phyloP scores from a whole-genome alignment of 2,888 invertebrate species.

The Ennomos erosarius region DNA sequence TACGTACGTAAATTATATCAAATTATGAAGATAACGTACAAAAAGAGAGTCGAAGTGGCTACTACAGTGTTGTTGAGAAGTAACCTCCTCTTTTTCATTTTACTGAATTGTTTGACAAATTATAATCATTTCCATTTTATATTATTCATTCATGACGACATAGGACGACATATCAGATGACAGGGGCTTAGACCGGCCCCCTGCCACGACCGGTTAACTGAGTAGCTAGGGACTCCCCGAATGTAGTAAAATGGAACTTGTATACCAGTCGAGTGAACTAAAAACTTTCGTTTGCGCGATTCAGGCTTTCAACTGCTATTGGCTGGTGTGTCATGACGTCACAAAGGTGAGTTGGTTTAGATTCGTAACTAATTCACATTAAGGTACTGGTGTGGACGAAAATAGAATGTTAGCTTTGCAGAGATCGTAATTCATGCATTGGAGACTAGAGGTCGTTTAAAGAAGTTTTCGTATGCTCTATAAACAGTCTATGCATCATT shows the following conservation, averaged over 20 bases:
- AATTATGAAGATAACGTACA: slow-evolving; percentile 11
- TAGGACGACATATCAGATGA: slow-evolving; percentile 56
- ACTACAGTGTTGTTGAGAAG: slow-evolving; percentile 58
- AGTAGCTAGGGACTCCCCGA: slow-evolving; percentile 64
- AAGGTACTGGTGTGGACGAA: no score
- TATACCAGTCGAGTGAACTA: slow-evolving; percentile 42
- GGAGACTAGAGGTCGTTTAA: no score
- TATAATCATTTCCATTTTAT: slow-evolving; percentile 49
- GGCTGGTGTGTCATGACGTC: slow-evolving; percentile 34
- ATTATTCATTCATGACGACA: slow-evolving; percentile 53
- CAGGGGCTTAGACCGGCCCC: slow-evolving; percentile 59
- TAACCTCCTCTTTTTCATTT: slow-evolving; percentile 54
- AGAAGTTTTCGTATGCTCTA: not conserved
- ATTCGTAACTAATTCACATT: not conserved
- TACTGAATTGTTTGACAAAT: slow-evolving; percentile 50
- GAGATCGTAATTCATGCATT: no score
- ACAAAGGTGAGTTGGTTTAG: slow-evolving; percentile 4
- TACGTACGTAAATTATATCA: not conserved
- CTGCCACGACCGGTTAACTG: slow-evolving; percentile 58
- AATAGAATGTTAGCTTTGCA: no score
- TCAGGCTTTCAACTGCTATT: slow-evolving; percentile 51
- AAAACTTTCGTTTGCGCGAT: slow-evolving; percentile 67
- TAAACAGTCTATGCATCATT: not conserved
- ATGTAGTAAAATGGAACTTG: accelerated
- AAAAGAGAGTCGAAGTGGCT: slow-evolving; percentile 63